These are phyloP conservation scores for Amblyraja radiata DNA, from an alignment of 2,797 vertebrate species.

Conservation along the genomic window DNA sequence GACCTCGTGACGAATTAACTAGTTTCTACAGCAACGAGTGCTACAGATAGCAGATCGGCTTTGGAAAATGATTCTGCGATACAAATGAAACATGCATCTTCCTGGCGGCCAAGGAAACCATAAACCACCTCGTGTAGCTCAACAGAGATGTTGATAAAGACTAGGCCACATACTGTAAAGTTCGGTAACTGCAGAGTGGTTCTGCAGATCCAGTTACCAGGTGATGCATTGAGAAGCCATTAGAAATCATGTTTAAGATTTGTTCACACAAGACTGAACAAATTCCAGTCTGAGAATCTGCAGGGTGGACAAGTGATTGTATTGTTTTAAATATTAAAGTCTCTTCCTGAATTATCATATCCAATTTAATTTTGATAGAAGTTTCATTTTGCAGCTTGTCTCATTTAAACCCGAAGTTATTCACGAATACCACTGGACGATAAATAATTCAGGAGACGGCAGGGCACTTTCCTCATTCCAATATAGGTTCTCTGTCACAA, in stretches of 20 bases:
- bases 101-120: neutral
- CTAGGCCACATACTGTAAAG: neutral
- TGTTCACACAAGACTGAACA: neutral
- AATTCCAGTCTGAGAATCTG: neutral
- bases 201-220: neutral
- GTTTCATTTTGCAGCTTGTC: neutral
- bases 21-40: slow-evolving; percentile 21
- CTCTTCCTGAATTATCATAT: slow-evolving; percentile 8
- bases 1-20: neutral
- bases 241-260: neutral
- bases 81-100: slow-evolving; percentile 14
- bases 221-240: neutral
- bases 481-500: neutral
- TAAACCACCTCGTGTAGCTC: neutral
- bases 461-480: neutral
- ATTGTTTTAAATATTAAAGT: neutral
- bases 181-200: neutral
- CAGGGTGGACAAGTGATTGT: neutral
- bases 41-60: neutral
- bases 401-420: slow-evolving; percentile 30
- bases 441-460: neutral
- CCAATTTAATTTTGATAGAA: neutral
- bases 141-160: neutral
- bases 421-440: neutral
- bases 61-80: neutral